phyloP scores from a whole-genome alignment of 2,113 vertebrate species.

The Taxidea taxus region DNA sequence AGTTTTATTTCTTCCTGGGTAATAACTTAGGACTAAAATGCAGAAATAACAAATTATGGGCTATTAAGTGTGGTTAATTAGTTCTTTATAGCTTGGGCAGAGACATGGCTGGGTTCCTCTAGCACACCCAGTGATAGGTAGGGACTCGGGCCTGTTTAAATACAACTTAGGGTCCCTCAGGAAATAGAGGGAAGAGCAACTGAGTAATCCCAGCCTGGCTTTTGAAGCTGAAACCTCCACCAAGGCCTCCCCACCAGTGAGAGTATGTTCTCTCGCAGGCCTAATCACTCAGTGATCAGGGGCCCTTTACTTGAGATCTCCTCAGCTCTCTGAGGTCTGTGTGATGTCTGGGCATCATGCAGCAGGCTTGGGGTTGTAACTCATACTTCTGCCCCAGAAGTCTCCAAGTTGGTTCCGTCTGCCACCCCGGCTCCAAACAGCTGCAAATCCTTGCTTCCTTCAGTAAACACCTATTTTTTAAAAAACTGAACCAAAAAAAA shows the following conservation, averaged over 20 bases:
- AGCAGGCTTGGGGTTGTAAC: conserved; percentile 76
- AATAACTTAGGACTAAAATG: conserved; percentile 54
- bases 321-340: conserved; percentile 85
- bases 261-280: conserved; percentile 85
- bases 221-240: neutral
- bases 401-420: conserved; percentile 72
- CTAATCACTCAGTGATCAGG: conserved; percentile 77
- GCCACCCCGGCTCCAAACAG: conserved; percentile 84
- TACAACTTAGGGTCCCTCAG: too few species aligned
- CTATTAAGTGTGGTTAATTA: conserved; percentile 58
- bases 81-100: conserved; percentile 57
- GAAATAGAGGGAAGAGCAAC: neutral
- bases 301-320: conserved; percentile 85
- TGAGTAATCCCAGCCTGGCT: neutral
- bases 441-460: conserved; percentile 78
- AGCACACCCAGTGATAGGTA: neutral
- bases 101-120: neutral
- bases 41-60: conserved; percentile 34
- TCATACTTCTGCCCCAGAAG: conserved; percentile 85
- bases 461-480: conserved; percentile 69
- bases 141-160: neutral
- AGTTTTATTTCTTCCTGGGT: conserved; percentile 39
- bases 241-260: conserved; percentile 83
- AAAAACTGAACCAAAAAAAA: neutral
- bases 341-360: conserved; percentile 83